Percentiles rank a stretch among this genome's conserved stretches.
Conservation (phyloP, 2,888 invertebrate genomes). For the Macrophya annulata region DNA sequence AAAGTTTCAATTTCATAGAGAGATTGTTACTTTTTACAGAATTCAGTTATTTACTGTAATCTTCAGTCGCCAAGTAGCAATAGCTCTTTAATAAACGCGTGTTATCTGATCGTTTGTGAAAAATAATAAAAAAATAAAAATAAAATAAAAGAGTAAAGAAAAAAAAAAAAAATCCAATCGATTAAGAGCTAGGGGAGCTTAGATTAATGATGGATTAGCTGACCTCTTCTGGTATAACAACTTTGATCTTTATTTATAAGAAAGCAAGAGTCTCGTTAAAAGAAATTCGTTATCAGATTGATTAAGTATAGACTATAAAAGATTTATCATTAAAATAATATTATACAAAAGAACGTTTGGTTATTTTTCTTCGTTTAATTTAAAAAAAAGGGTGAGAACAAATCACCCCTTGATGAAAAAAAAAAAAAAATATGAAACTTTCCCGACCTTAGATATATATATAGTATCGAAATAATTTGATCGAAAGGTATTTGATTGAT, state of each 20-base stretch:
- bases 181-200: conserved; percentile 1
- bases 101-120: conserved; percentile 3
- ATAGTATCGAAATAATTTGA: not conserved
- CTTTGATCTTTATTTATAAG: conserved; percentile 28
- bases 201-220: conserved; percentile 37
- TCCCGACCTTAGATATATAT: not conserved
- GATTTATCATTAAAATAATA: not conserved
- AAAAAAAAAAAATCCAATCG: not conserved
- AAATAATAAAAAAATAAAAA: not conserved
- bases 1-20: not conserved
- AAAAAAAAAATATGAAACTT: not conserved
- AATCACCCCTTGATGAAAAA: not conserved
- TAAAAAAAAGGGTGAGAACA: not conserved
- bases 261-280: conserved; percentile 1
- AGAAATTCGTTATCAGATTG: not conserved
- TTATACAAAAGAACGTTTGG: not conserved
- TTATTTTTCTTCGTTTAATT: not conserved
- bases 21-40: not conserved
- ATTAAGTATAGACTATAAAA: not conserved
- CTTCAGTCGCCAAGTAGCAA: not conserved
- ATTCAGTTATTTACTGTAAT: not conserved
- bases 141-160: too few species aligned
- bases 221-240: conserved; percentile 16
- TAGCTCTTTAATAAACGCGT: not conserved
- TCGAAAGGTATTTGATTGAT: conserved; percentile 26